Percentiles rank a stretch among this genome's conserved stretches.
These are phyloP conservation scores for Drosophila bunnanda DNA, from an alignment of 2,888 invertebrate genomes.

Conservation along the genomic window DNA sequence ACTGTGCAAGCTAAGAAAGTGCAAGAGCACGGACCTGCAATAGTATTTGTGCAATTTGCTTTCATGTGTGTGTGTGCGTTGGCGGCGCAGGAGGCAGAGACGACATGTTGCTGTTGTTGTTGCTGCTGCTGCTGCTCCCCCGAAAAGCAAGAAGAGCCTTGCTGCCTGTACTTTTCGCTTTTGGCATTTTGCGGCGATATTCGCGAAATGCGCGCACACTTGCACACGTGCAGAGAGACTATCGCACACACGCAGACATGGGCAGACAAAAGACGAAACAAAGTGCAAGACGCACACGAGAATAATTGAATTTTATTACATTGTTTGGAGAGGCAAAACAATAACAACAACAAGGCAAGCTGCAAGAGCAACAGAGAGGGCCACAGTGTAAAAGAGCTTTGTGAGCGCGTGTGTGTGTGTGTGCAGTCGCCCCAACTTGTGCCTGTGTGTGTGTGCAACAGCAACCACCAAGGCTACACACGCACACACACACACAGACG, in stretches of 20 bases:
- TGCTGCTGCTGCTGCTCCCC: constrained; percentile 10
- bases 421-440: constrained; percentile 64
- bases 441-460: constrained; percentile 58
- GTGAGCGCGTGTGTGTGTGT: constrained; percentile 29
- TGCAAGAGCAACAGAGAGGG: constrained; percentile 22
- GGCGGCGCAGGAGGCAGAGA: constrained; percentile 66
- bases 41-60: constrained; percentile 22
- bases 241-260: constrained; percentile 11
- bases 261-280: constrained; percentile 80
- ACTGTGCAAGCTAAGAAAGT: constrained; percentile 65
- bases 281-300: constrained; percentile 83
- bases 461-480: constrained; percentile 78
- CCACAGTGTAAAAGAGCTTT: constrained; percentile 12
- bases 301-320: constrained; percentile 85
- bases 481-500: constrained; percentile 33
- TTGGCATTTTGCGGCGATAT: constrained; percentile 72
- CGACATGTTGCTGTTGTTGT: constrained; percentile 42
- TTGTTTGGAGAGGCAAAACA: constrained; percentile 81
- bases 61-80: constrained; percentile 54
- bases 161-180: constrained; percentile 75
- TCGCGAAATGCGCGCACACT: constrained; percentile 75
- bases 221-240: constrained; percentile 51
- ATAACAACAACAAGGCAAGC: constrained; percentile 5
- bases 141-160: constrained; percentile 32
- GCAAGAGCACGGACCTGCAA: constrained; percentile 37